Evolutionary conservation across 2,113 vertebrate species (phyloP).

Genomic region (Heterotilapia buettikoferi): DNA sequence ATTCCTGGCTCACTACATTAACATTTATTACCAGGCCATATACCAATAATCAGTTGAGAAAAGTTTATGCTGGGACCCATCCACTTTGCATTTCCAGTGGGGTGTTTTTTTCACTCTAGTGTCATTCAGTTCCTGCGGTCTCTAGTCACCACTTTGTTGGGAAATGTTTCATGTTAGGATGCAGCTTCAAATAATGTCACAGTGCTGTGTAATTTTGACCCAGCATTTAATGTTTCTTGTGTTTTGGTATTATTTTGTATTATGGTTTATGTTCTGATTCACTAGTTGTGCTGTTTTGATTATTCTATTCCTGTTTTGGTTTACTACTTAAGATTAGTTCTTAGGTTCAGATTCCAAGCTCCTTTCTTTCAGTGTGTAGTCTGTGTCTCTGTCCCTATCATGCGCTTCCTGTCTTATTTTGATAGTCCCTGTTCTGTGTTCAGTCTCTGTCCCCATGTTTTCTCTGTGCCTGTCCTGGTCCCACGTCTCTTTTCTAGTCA

Average conservation of each 20-base stretch:
- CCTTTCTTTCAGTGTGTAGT: not conserved
- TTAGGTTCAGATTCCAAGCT: not conserved
- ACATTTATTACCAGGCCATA: not conserved
- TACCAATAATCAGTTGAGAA: fast-evolving
- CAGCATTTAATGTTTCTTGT: not conserved
- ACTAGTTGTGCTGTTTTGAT: not conserved
- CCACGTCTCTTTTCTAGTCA: not conserved
- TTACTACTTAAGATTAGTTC: not conserved
- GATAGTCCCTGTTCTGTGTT: not conserved
- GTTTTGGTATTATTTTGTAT: not conserved
- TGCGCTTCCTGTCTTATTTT: not conserved
- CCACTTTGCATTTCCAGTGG: not conserved
- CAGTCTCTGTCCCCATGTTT: not conserved
- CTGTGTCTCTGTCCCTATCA: not conserved
- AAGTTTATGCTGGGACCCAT: not conserved
- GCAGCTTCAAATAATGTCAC: not conserved
- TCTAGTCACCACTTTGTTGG: not conserved
- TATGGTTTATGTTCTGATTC: not conserved
- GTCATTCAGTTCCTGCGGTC: no score
- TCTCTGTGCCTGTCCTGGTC: not conserved
- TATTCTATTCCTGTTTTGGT: not conserved
- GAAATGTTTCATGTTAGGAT: not conserved
- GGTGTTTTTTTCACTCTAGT: no score
- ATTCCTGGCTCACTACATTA: not conserved
- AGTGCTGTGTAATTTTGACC: not conserved